phyloP scores from a whole-genome alignment of 2,888 invertebrate genomes.

The Rhyacophila evoluta region DNA sequence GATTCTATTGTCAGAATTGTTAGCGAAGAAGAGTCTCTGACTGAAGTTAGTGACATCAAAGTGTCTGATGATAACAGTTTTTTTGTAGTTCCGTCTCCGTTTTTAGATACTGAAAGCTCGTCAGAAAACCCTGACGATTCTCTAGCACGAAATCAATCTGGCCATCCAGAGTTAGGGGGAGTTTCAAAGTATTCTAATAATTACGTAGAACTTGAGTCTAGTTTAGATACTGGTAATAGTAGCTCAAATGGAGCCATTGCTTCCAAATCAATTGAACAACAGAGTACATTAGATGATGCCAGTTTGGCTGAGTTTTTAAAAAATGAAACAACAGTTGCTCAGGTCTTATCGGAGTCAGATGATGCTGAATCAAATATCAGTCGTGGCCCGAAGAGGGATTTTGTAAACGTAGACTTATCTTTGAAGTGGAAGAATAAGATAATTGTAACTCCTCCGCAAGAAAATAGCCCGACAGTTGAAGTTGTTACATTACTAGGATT shows the following conservation, averaged over 20 bases:
- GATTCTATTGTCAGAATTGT: constrained; percentile 63
- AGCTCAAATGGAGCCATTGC: constrained; percentile 43
- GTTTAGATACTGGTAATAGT: constrained; percentile 47
- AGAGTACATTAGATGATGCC: constrained; percentile 74
- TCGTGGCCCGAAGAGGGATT: constrained; percentile 28
- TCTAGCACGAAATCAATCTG: constrained; percentile 24
- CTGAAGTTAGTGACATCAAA: constrained; percentile 75
- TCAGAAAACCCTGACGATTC: constrained; percentile 61
- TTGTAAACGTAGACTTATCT: constrained; percentile 59
- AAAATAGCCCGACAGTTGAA: constrained; percentile 72
- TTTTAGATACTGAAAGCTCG: constrained; percentile 70
- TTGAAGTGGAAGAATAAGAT: constrained; percentile 70
- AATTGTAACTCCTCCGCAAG: constrained; percentile 73
- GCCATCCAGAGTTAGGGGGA: not conserved
- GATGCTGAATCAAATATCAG: constrained; percentile 36
- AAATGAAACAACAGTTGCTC: constrained; percentile 62
- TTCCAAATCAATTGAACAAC: constrained; percentile 65
- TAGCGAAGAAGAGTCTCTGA: constrained; percentile 78
- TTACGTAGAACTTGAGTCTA: constrained; percentile 48
- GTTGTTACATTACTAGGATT: constrained; percentile 68
- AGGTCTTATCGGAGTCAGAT: constrained; percentile 60
- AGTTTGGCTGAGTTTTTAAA: constrained; percentile 67
- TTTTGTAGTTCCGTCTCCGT: constrained; percentile 67
- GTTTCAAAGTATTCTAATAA: constrained; percentile 32
- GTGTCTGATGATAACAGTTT: constrained; percentile 67